Evolutionary conservation across 1,140 invertebrate genomes (phyloP), one percentile per base, ranked within the genome.

Genomic region (Eubasilissa regina): DNA sequence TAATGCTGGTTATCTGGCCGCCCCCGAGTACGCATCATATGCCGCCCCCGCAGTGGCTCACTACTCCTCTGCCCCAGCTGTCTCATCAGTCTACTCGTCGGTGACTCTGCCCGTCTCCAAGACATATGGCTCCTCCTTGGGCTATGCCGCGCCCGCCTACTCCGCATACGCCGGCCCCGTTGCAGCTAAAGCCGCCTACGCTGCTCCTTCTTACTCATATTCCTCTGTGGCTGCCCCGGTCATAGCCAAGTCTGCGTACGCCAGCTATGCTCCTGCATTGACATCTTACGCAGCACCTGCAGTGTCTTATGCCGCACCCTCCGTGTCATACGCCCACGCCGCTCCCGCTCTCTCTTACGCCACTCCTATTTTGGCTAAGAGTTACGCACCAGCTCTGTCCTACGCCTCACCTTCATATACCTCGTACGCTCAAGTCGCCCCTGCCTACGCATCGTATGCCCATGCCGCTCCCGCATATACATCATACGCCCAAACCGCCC

Each of bases 101-200:
- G 53, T 48, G 17, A 44, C 76, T 17, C 73, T 81, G 15, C 83
- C 84, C 56, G 83, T 86, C 1, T 48, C 68, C 64, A 72, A 77
- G 17, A 62, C 75, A n/a, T 78, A 60, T 64, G 68, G 56, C 13
- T 68, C 47, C 8, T 53, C 64, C 15, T 7, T 60, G 12, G 35
- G 55, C 21, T 83, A 84, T 83, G 80, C 73, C 62, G 68, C 85
- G 12, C 78, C 80, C 44, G 73, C 79, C 72, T 77, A 73, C 48
- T 19, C 64, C 19, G 78, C 62, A 15, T 68, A 84, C 75, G 85
- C 87, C 58, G 84, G 86, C 25, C 85, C 85, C 55, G 78, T 84
- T 9, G 82, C 84, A 10, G 83, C 83, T 12, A 83, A 85, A 7
- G 81, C 84, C 25, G 81, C 83, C 82, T 78, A 68, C 44, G 64